Percentiles rank a stretch among this genome's conserved stretches.
Conservation (phyloP, 35 echinoderm and acorn worm species). For the Heliocidaris tuberculata region DNA sequence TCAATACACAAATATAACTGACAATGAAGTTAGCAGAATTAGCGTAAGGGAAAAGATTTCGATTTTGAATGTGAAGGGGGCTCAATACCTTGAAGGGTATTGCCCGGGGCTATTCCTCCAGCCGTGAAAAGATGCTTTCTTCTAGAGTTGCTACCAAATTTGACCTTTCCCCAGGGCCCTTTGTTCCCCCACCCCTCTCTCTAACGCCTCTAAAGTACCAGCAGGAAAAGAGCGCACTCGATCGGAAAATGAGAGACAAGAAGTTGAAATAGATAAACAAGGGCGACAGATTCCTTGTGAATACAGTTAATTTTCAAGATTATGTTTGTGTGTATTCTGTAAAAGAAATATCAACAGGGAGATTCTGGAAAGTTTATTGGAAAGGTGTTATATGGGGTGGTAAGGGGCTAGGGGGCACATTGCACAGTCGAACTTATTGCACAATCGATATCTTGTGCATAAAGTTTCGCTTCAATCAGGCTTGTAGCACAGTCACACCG, state of each 20-base stretch:
- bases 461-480: not conserved
- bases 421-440: not conserved
- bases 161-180: not conserved
- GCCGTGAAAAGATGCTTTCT: not conserved
- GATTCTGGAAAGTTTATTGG: not conserved
- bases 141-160: slow-evolving; percentile 26
- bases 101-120: not conserved
- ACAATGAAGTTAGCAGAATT: no score
- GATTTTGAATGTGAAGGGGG: not conserved
- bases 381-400: not conserved
- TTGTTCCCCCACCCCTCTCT: slow-evolving; percentile 3
- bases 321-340: not conserved
- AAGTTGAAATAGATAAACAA: slow-evolving; percentile 12
- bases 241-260: not conserved
- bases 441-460: not conserved
- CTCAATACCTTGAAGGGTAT: not conserved
- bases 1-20: no score
- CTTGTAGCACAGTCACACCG: no score
- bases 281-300: not conserved
- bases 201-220: not conserved
- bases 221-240: not conserved
- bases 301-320: not conserved
- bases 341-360: not conserved
- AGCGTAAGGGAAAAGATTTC: not conserved
- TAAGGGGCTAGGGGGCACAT: not conserved